A percentile compares a stretch with the other conserved stretches of the same genome.
Conservation (phyloP, 1,140 invertebrate species). For the Drosophila orena region DNA sequence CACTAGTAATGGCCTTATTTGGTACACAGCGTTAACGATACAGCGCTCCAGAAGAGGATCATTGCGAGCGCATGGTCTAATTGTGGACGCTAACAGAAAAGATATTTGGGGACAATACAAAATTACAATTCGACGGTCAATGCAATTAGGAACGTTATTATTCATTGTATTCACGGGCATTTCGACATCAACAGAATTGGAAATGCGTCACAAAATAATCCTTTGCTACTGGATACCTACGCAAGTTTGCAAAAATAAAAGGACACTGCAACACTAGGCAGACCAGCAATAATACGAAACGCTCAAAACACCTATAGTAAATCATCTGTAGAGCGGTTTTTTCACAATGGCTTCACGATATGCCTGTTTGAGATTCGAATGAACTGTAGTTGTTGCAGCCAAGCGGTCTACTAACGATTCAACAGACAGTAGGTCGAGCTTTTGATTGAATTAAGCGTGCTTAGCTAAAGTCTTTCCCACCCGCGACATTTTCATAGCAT, state of each 20-base stretch:
- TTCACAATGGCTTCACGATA: background rate
- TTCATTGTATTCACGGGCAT: background rate
- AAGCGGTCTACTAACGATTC: conserved; percentile 70
- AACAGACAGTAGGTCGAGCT: conserved; percentile 33
- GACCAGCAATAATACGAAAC: conserved; percentile 15
- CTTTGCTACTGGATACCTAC: conserved; percentile 41
- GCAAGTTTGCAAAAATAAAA: conserved; percentile 56
- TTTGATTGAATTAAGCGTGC: conserved; percentile 77
- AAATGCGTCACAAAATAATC: background rate
- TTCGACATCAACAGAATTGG: background rate
- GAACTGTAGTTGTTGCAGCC: conserved; percentile 61
- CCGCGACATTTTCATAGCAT: conserved; percentile 32
- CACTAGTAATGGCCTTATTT: conserved; percentile 85
- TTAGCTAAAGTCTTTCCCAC: conserved; percentile 43
- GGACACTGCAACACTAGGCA: conserved; percentile 41
- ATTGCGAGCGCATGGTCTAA: conserved; percentile 85
- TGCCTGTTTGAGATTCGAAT: conserved; percentile 4
- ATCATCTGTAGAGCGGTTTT: conserved; percentile 36
- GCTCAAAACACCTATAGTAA: conserved; percentile 11
- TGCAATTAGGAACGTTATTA: background rate
- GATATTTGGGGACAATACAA: background rate
- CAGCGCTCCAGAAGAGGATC: conserved; percentile 85
- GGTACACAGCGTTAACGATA: conserved; percentile 85
- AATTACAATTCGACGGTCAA: too few relatives aligned
- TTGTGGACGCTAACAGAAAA: conserved; percentile 79